These are phyloP conservation scores for Ptilorrhoa leucosticta DNA, from an alignment of 2,113 vertebrate genomes.

Conservation along the genomic window DNA sequence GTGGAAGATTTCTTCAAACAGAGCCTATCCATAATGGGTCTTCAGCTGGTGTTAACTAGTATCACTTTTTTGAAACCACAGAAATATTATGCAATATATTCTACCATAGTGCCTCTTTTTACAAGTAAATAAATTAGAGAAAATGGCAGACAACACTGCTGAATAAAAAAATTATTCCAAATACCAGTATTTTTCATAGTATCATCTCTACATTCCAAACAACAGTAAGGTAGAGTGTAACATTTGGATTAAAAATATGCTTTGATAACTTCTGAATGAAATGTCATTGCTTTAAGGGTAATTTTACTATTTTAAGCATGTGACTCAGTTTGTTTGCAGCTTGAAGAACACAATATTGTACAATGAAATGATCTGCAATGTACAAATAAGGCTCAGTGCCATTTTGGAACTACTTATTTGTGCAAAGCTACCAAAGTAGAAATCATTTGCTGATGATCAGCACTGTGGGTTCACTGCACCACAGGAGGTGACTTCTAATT, in stretches of 20 bases:
- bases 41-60: background rate
- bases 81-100: background rate
- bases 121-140: background rate
- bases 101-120: background rate
- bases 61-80: background rate
- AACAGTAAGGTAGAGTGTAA: background rate
- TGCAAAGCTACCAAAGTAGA: background rate
- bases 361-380: background rate
- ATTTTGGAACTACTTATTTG: background rate
- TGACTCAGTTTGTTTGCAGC: background rate
- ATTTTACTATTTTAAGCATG: background rate
- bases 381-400: background rate
- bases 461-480: background rate
- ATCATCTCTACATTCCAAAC: background rate
- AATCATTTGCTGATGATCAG: background rate
- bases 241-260: background rate
- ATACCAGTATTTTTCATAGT: background rate
- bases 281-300: background rate
- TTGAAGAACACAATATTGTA: background rate
- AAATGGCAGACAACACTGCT: background rate
- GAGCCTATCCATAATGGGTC: background rate
- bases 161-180: background rate
- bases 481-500: constrained; percentile 2
- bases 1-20: background rate
- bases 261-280: background rate